Base-by-base conservation (phyloP, 2,888 invertebrate species). In the Chymomyza procnemis region DNA sequence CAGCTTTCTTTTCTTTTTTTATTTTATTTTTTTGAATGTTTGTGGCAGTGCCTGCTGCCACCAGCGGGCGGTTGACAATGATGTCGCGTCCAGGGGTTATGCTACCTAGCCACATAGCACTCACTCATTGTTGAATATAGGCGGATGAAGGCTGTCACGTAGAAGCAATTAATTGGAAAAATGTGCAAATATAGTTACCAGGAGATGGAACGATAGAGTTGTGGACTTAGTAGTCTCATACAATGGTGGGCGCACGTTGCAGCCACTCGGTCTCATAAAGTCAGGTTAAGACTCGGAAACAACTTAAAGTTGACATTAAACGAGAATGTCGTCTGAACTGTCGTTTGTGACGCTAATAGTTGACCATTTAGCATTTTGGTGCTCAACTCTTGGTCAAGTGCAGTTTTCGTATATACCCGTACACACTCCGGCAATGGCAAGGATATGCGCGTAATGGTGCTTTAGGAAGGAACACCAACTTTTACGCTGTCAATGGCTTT, bases 121-220 rank as follows among this genome's bases (percentile, higher is more conserved):
- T 80, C 69, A n/a, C n/a, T 79, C 26, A 26, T 83, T 81, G 81
- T 85, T 81, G 85, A 83, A 80, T 76, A 66, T 76, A 73, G 75
- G 75, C 59, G 70, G 62, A 66, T 64, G 56, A 67, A 70, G 48
- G 64, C 57, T 60, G 64, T 71, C 85, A 84, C 85, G 85, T 84
- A 76, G 75, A 78, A 72, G 85, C 85, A 83, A 84, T 84, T 84
- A 84, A 86, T 84, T 84, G 83, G 85, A 84, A 83, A 83, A 85
- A 86, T 84, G 85, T 74, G 82, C 85, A 83, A 83, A 83, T 83
- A 83, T 75, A 81, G 77, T 69, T 26, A 19, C 19, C 54, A 21
- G 8, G 14, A 1, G 22, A 5, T 21, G 14, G 4, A 41, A 18
- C 52, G 54, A 9, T 63, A 65, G 68, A 58, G 66, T 73, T 74